Conservation (phyloP, 2,888 invertebrate genomes). For the Cistogaster globosa region DNA sequence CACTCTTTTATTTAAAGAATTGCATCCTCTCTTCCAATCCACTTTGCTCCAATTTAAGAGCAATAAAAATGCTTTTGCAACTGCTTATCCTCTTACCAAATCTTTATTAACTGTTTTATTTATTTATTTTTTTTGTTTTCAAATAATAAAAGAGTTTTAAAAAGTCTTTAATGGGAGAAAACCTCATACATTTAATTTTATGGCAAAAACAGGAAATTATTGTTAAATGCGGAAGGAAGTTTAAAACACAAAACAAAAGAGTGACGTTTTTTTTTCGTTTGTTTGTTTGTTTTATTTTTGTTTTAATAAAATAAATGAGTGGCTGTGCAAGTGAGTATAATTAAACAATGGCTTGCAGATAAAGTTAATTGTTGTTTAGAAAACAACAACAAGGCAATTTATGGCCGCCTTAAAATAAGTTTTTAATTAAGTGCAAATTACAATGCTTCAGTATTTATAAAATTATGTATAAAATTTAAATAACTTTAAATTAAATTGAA, state of each 20-base stretch:
- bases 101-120: background rate
- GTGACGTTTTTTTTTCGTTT: background rate
- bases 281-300: background rate
- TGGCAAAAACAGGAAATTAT: slow-evolving; percentile 57
- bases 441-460: no score
- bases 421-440: no score
- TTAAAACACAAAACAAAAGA: slow-evolving; percentile 42
- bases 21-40: background rate
- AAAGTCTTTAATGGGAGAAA: background rate
- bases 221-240: slow-evolving; percentile 68
- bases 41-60: background rate
- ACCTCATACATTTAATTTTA: slow-evolving; percentile 19
- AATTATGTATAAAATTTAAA: no score
- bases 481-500: no score
- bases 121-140: background rate
- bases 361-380: slow-evolving; percentile 27
- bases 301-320: background rate
- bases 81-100: no score
- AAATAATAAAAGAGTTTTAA: background rate
- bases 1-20: background rate
- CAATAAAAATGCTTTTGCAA: background rate
- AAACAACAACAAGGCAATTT: background rate
- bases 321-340: background rate
- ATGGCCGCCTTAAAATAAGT: background rate
- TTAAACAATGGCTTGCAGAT: background rate